Conservation (phyloP, 37 sponge, comb jelly and placozoan genomes). For the Crambe crambe region DNA sequence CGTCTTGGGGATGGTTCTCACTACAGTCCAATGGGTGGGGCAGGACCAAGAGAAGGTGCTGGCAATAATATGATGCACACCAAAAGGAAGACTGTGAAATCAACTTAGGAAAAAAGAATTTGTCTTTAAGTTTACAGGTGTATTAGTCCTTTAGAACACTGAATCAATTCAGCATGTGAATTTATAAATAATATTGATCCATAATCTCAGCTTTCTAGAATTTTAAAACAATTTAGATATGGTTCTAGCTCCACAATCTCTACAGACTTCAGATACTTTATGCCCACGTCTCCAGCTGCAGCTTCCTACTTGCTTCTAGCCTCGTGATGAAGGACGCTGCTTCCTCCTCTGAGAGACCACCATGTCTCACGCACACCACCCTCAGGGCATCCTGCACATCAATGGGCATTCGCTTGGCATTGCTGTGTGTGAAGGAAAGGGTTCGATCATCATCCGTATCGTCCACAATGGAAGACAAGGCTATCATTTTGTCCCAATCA, state of each 20-base stretch:
- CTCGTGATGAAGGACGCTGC: conserved; percentile 51
- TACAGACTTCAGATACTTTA: conserved; percentile 7
- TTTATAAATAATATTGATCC: neutral
- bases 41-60: neutral
- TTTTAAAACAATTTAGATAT: too few relatives aligned
- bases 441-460: neutral
- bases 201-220: neutral
- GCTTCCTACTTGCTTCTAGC: conserved; percentile 51
- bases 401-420: conserved; percentile 88
- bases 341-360: conserved; percentile 40
- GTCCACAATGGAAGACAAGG: too few relatives aligned
- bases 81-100: neutral
- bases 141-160: too few relatives aligned
- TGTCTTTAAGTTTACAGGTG: too few relatives aligned
- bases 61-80: too few relatives aligned
- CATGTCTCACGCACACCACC: conserved; percentile 37
- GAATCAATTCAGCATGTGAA: neutral
- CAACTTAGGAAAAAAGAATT: neutral
- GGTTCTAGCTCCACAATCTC: neutral
- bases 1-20: conserved; percentile 63
- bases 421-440: conserved; percentile 36
- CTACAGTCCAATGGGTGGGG: conserved; percentile 30
- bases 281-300: conserved; percentile 93
- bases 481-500: too few relatives aligned
- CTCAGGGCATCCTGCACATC: conserved; percentile 80